Percentiles rank a stretch among this genome's conserved stretches.
Evolutionary conservation across 1,140 invertebrate genomes (phyloP).

Genomic region (Drosophila miranda): DNA sequence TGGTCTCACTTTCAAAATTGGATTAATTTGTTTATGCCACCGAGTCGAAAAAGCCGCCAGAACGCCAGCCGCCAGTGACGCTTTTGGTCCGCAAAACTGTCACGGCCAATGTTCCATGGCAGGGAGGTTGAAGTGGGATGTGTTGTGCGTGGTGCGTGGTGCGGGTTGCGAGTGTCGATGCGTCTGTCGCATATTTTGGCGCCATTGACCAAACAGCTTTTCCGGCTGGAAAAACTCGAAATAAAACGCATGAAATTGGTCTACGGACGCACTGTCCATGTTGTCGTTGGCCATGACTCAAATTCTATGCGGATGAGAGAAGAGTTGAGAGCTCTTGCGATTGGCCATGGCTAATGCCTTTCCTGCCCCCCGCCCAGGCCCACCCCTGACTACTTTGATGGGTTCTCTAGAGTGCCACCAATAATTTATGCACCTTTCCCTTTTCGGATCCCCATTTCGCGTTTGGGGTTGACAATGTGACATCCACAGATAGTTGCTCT

Average conservation of each 20-base stretch:
- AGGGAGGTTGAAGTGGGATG: not conserved
- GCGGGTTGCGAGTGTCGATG: not conserved
- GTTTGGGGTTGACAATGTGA: too few relatives aligned
- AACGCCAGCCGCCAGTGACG: constrained; percentile 17
- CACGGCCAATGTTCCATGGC: not conserved
- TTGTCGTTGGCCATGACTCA: too few relatives aligned
- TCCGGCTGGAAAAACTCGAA: constrained; percentile 18
- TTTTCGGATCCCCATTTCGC: too few relatives aligned
- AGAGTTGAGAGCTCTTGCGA: constrained; percentile 14
- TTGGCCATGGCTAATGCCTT: constrained; percentile 14
- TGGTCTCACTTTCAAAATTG: constrained; percentile 55
- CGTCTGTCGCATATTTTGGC: constrained; percentile 34
- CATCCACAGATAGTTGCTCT: too few relatives aligned
- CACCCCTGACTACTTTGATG: too few relatives aligned
- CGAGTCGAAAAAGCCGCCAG: constrained; percentile 7
- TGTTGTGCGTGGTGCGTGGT: too few relatives aligned
- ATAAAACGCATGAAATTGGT: constrained; percentile 19
- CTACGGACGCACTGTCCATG: too few relatives aligned
- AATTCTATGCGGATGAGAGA: too few relatives aligned
- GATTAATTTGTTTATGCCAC: constrained; percentile 76
- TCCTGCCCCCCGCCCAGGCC: too few relatives aligned
- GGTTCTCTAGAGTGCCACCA: too few relatives aligned
- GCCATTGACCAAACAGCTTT: constrained; percentile 18
- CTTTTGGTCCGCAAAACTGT: constrained; percentile 33
- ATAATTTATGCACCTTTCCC: too few relatives aligned